A percentile compares a stretch with the other conserved stretches of the same genome.
Evolutionary conservation across 2,888 invertebrate species (phyloP).

Genomic region (Cecidostiba fungosa): DNA sequence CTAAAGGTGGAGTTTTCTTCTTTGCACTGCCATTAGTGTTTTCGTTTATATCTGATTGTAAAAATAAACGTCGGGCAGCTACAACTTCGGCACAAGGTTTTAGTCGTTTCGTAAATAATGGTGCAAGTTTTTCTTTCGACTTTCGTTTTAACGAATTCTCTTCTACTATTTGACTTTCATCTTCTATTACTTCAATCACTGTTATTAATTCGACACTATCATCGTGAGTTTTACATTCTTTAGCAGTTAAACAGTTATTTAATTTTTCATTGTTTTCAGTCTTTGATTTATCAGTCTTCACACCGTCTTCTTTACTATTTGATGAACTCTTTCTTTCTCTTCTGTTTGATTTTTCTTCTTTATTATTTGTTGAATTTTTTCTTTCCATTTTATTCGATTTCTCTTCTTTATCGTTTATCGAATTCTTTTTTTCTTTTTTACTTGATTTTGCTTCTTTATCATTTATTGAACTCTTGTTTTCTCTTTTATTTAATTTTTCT

Average conservation of each 20-base stretch:
- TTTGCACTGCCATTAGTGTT: conserved; percentile 83
- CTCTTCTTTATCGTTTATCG: neutral
- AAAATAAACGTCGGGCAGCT: conserved; percentile 86
- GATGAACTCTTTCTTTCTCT: conserved; percentile 12
- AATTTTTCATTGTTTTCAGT: conserved; percentile 23
- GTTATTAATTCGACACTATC: neutral
- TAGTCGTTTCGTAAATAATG: conserved; percentile 84
- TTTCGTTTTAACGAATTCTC: conserved; percentile 67
- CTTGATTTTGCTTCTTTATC: neutral
- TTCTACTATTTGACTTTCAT: conserved; percentile 56
- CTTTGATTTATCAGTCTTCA: conserved; percentile 32
- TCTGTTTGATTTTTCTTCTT: conserved; percentile 10
- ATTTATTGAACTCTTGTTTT: neutral
- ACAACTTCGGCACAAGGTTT: conserved; percentile 83
- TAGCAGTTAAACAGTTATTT: neutral
- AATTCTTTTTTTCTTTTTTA: conserved; percentile 31
- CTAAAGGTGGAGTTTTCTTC: conserved; percentile 76
- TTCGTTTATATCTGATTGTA: conserved; percentile 88
- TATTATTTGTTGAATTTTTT: neutral
- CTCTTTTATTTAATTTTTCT: conserved; percentile 14
- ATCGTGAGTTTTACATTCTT: neutral
- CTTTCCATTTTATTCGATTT: conserved; percentile 1
- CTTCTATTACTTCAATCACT: conserved; percentile 17
- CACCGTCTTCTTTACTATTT: neutral
- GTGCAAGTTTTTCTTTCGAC: conserved; percentile 81